Percentiles rank a stretch among this genome's conserved stretches.
Conservation (phyloP, 2,113 vertebrate genomes). For the Martes martes region DNA sequence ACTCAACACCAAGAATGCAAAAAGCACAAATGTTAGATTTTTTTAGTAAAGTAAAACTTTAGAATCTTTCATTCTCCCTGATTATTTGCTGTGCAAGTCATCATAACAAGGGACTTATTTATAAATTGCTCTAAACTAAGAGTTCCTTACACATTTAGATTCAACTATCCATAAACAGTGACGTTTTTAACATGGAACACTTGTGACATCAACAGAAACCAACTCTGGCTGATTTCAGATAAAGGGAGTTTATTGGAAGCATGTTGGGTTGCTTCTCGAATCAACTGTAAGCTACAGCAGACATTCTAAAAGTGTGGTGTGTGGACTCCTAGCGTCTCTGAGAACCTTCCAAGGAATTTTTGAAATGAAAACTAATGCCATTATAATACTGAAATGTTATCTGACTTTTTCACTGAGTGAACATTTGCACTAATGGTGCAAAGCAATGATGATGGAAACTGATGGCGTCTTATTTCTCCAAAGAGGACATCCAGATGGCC, state of each 20-base stretch:
- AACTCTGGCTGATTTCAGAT: neutral
- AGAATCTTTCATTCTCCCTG: neutral
- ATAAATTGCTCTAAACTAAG: neutral
- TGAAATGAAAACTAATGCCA: neutral
- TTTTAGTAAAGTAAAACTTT: neutral
- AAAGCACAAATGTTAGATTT: neutral
- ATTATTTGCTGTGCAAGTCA: neutral
- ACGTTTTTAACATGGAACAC: neutral
- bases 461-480: neutral
- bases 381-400: neutral
- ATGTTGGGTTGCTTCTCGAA: neutral
- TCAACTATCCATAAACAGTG: neutral
- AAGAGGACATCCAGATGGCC: neutral
- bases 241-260: neutral
- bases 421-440: neutral
- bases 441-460: neutral
- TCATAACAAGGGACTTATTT: neutral
- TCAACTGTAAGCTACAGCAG: neutral
- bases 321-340: neutral
- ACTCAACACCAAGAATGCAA: neutral
- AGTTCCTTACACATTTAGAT: neutral
- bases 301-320: neutral
- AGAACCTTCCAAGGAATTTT: neutral
- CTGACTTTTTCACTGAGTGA: neutral
- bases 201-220: neutral